Conservation (phyloP, 37 sponge, comb jelly and placozoan genomes). For the Ianthella basta region DNA sequence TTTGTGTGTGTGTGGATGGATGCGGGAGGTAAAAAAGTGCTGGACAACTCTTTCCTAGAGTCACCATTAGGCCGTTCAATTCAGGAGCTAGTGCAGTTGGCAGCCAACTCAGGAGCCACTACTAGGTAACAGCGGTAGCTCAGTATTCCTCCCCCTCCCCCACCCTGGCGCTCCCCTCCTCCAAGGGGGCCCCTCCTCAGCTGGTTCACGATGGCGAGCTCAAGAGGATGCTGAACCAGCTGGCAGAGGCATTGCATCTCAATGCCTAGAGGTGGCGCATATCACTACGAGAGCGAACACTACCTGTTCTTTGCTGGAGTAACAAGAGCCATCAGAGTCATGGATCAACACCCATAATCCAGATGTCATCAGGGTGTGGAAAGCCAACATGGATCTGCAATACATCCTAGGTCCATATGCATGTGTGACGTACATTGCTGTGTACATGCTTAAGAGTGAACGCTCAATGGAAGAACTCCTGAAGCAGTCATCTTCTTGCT, state of each 20-base stretch:
- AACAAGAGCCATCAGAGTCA: constrained; percentile 16
- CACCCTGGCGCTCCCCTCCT: no score
- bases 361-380: constrained; percentile 35
- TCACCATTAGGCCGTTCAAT: no score
- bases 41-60: no score
- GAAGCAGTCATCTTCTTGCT: no score
- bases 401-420: constrained; percentile 39
- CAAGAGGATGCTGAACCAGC: background rate
- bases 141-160: no score
- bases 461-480: constrained; percentile 18
- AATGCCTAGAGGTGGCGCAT: constrained; percentile 2
- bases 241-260: background rate
- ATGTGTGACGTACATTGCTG: constrained; percentile 45
- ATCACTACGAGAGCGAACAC: background rate
- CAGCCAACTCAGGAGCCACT: no score
- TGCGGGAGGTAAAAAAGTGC: no score
- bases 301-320: background rate
- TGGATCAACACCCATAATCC: constrained; percentile 30
- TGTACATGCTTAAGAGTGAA: constrained; percentile 36
- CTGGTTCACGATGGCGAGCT: no score
- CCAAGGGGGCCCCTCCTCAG: no score
- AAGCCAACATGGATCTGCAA: constrained; percentile 56
- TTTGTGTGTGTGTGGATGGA: no score
- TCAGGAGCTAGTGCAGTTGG: no score
- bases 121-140: no score